Evolutionary conservation across 2,797 vertebrate species (phyloP).

Genomic region (Pelobates cultripes): DNA sequence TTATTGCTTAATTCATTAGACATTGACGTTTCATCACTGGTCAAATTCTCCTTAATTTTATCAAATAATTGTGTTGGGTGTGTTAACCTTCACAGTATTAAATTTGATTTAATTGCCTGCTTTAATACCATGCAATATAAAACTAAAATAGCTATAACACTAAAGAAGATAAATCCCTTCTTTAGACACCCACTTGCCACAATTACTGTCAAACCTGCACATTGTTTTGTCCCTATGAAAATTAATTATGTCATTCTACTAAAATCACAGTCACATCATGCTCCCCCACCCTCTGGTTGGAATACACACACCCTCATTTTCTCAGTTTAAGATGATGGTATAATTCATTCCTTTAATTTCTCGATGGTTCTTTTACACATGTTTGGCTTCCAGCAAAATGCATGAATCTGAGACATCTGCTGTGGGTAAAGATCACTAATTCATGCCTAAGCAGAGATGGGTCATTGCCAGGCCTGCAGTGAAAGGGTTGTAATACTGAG

Average conservation of each 20-base stretch:
- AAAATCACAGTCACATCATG: not conserved
- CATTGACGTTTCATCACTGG: no score
- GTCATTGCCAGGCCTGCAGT: constrained; percentile 6
- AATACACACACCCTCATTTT: not conserved
- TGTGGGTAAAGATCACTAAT: constrained; percentile 3
- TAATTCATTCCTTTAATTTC: not conserved
- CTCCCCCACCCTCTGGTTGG: not conserved
- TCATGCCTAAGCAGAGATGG: constrained; percentile 2
- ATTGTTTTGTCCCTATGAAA: not conserved
- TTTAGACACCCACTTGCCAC: not conserved
- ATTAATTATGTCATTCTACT: constrained; percentile 10
- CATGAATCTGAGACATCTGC: constrained; percentile 10
- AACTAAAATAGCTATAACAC: not conserved
- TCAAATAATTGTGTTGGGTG: not conserved
- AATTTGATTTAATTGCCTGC: constrained; percentile 4
- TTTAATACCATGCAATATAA: constrained; percentile 14
- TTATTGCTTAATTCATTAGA: no score
- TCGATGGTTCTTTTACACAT: not conserved
- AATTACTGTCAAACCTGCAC: constrained; percentile 11
- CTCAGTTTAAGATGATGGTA: not conserved
- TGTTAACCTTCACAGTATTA: not conserved
- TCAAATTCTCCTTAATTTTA: no score
- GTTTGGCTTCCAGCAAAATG: constrained; percentile 5
- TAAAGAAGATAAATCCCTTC: not conserved
- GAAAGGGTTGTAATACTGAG: not conserved